Evolutionary conservation across 2,113 vertebrate species (phyloP).

Genomic region (Lepus americanus): DNA sequence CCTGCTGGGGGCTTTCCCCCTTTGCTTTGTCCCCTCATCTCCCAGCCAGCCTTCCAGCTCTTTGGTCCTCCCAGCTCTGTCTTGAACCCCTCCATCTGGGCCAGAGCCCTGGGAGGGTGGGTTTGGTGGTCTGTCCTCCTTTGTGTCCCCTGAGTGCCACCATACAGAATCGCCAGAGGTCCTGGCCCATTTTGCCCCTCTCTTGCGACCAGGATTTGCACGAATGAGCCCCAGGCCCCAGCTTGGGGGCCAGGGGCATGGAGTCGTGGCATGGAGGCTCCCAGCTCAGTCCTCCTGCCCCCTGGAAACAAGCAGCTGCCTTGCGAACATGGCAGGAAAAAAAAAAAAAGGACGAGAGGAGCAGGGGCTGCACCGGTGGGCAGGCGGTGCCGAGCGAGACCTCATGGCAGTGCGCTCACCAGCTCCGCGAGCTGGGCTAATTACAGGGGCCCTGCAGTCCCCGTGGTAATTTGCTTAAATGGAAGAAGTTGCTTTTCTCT

Average conservation of each 20-base stretch:
- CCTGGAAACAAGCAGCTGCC: conserved; percentile 42
- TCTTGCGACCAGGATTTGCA: conserved; percentile 55
- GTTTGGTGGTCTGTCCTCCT: not conserved
- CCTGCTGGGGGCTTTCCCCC: not conserved
- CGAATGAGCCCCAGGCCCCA: conserved; percentile 12
- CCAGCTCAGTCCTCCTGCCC: not conserved
- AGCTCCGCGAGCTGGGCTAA: conserved; percentile 95
- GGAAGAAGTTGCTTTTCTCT: conserved; percentile 91
- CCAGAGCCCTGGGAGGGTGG: conserved; percentile 48
- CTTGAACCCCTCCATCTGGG: conserved; percentile 63
- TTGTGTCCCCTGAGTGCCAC: not conserved
- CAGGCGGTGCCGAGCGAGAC: conserved; percentile 91
- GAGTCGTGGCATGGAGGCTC: not conserved
- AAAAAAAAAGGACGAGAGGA: conserved; percentile 71
- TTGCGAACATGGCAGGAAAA: conserved; percentile 72
- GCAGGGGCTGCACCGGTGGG: not conserved
- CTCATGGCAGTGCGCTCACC: conserved; percentile 94
- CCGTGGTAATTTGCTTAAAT: conserved; percentile 93
- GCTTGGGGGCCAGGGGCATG: not conserved
- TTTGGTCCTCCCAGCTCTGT: not conserved
- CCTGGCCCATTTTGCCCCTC: conserved; percentile 82
- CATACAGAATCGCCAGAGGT: conserved; percentile 60
- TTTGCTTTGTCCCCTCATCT: not conserved
- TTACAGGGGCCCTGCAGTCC: conserved; percentile 97
- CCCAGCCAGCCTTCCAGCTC: not conserved